These are phyloP conservation scores for Melozone crissalis DNA, from an alignment of 2,113 vertebrate genomes.

Conservation along the genomic window DNA sequence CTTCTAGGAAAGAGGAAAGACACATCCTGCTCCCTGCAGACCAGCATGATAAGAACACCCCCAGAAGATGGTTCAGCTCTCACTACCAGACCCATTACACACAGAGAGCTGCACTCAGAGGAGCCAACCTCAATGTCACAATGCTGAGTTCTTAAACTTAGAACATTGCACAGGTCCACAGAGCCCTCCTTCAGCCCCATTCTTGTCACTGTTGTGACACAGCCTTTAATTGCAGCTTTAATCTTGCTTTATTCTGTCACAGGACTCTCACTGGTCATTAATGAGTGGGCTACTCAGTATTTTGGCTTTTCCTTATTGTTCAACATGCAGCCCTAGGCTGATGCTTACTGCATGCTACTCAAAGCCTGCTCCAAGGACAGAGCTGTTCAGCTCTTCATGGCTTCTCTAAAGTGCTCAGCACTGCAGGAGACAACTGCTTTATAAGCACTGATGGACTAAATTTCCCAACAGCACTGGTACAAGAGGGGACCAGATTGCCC, in stretches of 20 bases:
- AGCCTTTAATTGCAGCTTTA: background rate
- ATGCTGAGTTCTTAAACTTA: background rate
- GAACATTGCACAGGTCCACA: background rate
- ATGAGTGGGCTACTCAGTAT: background rate
- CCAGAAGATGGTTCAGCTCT: background rate
- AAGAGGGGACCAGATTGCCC: background rate
- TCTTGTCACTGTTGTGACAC: background rate
- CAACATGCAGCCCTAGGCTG: background rate
- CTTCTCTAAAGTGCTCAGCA: conserved; percentile 33
- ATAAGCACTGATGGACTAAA: conserved; percentile 20
- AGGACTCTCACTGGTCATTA: background rate
- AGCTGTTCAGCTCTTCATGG: conserved; percentile 19
- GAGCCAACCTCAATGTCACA: background rate
- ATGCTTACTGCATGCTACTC: conserved; percentile 5
- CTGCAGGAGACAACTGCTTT: conserved; percentile 29
- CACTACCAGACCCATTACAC: background rate
- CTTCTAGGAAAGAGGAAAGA: background rate
- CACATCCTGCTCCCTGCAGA: background rate
- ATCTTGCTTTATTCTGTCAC: background rate
- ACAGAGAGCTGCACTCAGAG: background rate
- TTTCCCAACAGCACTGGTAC: conserved; percentile 17
- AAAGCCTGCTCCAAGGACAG: conserved; percentile 25
- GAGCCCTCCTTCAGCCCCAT: background rate
- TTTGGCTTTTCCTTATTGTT: conserved; percentile 16
- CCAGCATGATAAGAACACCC: background rate